Conservation (phyloP, 1,140 invertebrate species). For the Solen grandis region DNA sequence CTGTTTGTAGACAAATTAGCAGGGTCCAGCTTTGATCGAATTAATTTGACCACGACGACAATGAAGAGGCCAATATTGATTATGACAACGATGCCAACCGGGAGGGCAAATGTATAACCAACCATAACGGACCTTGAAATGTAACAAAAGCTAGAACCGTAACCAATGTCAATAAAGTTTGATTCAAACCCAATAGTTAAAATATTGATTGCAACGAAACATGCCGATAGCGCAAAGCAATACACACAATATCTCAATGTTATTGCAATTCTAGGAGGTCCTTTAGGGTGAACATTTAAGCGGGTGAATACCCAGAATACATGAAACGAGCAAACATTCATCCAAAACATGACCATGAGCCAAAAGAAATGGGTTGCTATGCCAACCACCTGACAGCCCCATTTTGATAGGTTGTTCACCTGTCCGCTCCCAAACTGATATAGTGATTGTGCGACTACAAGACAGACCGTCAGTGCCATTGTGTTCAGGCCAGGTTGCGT, state of each 20-base stretch:
- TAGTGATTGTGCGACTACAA: slow-evolving; percentile 5
- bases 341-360: slow-evolving; percentile 27
- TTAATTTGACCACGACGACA: slow-evolving; percentile 8
- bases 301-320: slow-evolving; percentile 46
- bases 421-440: background rate
- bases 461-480: background rate
- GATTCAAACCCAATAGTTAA: background rate
- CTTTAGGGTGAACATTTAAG: background rate
- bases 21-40: background rate
- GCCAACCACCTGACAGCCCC: background rate
- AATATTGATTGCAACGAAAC: slow-evolving; percentile 15
- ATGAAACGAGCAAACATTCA: slow-evolving; percentile 34
- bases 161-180: background rate
- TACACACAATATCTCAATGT: slow-evolving; percentile 8
- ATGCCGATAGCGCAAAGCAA: slow-evolving; percentile 7
- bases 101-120: slow-evolving; percentile 9
- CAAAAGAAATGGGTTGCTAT: slow-evolving; percentile 12
- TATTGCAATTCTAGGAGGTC: background rate
- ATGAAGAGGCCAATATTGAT: background rate
- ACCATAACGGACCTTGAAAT: background rate
- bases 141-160: slow-evolving; percentile 1
- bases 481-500: slow-evolving; percentile 27
- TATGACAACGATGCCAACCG: background rate
- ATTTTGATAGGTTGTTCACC: background rate
- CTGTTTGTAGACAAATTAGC: background rate